These are phyloP conservation scores for Montipora capricornis DNA, from an alignment of 64 coral and sea anemone species.

Conservation along the genomic window DNA sequence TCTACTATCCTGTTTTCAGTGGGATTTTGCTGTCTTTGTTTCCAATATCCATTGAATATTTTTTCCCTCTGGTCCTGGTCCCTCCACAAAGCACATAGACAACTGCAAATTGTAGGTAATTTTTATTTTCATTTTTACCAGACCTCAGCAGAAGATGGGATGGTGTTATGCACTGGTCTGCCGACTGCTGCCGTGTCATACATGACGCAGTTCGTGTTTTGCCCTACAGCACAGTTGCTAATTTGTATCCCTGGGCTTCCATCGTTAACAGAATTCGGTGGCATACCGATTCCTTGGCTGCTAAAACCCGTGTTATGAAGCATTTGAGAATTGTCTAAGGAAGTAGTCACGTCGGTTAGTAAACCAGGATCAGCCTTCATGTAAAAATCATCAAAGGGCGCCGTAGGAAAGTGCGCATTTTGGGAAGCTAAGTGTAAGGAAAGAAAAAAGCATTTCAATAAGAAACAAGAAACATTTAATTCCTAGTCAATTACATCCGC, in stretches of 20 bases:
- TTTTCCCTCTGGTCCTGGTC: background rate
- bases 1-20: background rate
- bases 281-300: conserved; percentile 17
- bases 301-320: conserved; percentile 47
- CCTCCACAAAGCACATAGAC: background rate
- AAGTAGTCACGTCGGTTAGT: background rate
- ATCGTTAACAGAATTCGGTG: conserved; percentile 27
- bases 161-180: conserved; percentile 14
- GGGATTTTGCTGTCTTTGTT: background rate
- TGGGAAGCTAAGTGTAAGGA: conserved; percentile 21
- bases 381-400: conserved; percentile 50
- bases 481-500: too few species aligned
- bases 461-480: conserved; percentile 4
- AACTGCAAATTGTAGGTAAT: background rate
- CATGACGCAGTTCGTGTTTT: conserved; percentile 17
- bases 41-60: conserved; percentile 21
- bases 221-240: conserved; percentile 18
- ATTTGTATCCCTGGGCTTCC: conserved; percentile 35
- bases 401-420: conserved; percentile 20
- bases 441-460: conserved; percentile 24
- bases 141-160: conserved; percentile 29
- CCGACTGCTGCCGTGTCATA: conserved; percentile 2
- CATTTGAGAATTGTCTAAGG: conserved; percentile 49
- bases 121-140: conserved; percentile 3
- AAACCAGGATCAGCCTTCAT: conserved; percentile 44